A percentile compares a stretch with the other conserved stretches of the same genome.
Conservation (phyloP, 2,888 invertebrate genomes). For the Caenorhabditis angaria region DNA sequence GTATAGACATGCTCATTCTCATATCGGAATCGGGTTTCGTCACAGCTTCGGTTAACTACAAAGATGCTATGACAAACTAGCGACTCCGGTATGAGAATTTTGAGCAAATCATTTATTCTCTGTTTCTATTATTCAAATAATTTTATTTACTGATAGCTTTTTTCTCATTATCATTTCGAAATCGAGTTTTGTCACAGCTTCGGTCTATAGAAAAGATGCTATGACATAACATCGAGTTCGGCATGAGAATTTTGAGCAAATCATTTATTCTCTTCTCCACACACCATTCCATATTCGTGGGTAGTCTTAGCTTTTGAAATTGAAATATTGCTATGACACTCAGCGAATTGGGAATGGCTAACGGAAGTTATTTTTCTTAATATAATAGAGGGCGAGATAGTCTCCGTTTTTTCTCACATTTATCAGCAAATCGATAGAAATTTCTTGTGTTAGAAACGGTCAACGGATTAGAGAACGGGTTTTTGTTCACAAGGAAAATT, state of each 20-base stretch:
- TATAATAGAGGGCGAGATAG: too few relatives aligned
- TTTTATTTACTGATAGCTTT: neutral
- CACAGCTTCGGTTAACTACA: neutral
- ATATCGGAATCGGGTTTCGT: too few relatives aligned
- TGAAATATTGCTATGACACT: neutral
- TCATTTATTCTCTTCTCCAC: neutral
- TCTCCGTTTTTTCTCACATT: too few relatives aligned
- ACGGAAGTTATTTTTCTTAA: too few relatives aligned
- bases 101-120: neutral
- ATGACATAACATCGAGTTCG: neutral
- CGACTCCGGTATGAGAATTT: neutral
- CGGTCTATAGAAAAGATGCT: neutral
- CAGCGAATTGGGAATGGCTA: neutral
- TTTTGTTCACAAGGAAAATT: too few relatives aligned
- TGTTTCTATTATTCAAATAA: too few relatives aligned
- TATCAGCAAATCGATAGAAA: too few relatives aligned
- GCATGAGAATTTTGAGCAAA: neutral
- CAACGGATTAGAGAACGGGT: too few relatives aligned
- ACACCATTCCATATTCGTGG: neutral
- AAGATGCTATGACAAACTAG: neutral
- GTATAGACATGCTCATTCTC: too few relatives aligned
- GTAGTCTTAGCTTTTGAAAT: slow-evolving; percentile 2
- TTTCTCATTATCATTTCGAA: neutral
- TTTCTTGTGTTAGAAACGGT: too few relatives aligned
- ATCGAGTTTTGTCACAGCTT: neutral